phyloP scores from a whole-genome alignment of 1,140 invertebrate species.

The Calosoma granatense region DNA sequence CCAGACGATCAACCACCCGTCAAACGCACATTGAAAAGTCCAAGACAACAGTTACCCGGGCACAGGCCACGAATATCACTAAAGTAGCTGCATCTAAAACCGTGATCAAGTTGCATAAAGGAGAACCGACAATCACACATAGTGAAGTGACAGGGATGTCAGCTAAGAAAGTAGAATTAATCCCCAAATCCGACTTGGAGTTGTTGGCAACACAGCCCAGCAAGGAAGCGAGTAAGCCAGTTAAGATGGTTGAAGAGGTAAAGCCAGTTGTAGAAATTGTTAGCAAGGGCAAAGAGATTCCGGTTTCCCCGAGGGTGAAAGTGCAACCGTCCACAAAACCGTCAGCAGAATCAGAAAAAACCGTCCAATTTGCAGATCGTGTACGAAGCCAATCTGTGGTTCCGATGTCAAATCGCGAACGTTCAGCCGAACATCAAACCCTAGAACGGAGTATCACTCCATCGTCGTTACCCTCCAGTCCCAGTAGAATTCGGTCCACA shows the following conservation, averaged over 20 bases:
- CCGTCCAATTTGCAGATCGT: conserved; percentile 31
- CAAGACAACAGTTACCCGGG: not conserved
- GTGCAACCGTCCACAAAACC: conserved; percentile 22
- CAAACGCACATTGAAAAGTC: not conserved
- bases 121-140: not conserved
- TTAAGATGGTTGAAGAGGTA: not conserved
- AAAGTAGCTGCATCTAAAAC: not conserved
- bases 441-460: conserved; percentile 35
- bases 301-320: conserved; percentile 9
- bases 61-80: not conserved
- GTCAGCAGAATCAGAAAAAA: conserved; percentile 26
- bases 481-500: conserved; percentile 29
- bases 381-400: conserved; percentile 30
- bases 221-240: not conserved
- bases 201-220: not conserved
- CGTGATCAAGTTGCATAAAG: not conserved
- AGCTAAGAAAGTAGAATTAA: not conserved
- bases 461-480: conserved; percentile 40
- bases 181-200: not conserved
- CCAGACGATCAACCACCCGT: not conserved
- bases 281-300: not conserved
- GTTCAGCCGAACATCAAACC: conserved; percentile 16
- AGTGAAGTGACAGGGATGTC: not conserved
- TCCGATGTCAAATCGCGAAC: conserved; percentile 23
- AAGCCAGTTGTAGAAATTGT: not conserved